Evolutionary conservation across 2,797 vertebrate genomes (phyloP).

Genomic region (Myioborus melanocephalus): DNA sequence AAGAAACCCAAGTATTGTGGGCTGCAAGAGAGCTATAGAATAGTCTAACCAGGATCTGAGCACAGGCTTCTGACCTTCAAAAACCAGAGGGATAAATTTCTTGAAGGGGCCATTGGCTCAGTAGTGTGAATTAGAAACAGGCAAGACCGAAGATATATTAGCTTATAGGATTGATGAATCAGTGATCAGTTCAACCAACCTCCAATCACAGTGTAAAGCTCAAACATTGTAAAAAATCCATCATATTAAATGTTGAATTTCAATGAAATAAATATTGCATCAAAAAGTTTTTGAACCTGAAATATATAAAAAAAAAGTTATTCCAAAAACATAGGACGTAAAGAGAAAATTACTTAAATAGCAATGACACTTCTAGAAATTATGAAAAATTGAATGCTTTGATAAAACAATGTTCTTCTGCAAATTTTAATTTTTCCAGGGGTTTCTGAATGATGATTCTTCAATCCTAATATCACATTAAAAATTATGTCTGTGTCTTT

Average conservation of each 20-base stretch:
- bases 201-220: background rate
- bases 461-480: background rate
- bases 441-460: background rate
- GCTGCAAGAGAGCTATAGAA: background rate
- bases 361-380: background rate
- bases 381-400: rapidly evolving
- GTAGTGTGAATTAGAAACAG: background rate
- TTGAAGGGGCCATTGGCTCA: background rate
- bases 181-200: background rate
- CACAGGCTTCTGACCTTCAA: background rate
- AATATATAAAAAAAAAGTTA: background rate
- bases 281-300: background rate
- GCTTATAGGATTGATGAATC: background rate
- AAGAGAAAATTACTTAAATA: background rate
- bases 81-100: background rate
- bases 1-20: background rate
- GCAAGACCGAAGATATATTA: background rate
- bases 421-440: background rate
- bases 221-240: background rate
- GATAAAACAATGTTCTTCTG: background rate
- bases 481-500: background rate
- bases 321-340: background rate
- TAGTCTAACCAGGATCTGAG: background rate
- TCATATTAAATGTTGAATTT: background rate
- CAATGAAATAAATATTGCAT: background rate